These are phyloP conservation scores for Nymphicus hollandicus DNA, from an alignment of 2,113 vertebrate species.

Conservation along the genomic window DNA sequence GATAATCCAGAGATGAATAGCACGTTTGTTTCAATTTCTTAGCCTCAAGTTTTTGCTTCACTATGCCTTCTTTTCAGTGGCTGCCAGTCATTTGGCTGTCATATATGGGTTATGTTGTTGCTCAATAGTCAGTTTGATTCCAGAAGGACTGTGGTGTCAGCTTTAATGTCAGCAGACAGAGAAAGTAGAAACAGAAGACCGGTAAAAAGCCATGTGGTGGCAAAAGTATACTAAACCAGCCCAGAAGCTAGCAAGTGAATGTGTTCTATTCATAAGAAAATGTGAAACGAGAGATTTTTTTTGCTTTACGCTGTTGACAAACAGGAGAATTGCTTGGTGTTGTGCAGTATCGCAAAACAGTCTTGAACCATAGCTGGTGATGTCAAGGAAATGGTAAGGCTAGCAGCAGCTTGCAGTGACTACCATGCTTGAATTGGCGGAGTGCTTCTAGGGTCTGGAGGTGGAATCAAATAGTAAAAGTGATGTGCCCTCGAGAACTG, in stretches of 20 bases:
- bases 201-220: not conserved
- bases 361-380: rapidly evolving
- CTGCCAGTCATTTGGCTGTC: not conserved
- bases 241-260: not conserved
- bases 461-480: not conserved
- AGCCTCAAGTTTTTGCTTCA: not conserved
- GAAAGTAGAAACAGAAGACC: not conserved
- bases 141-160: not conserved
- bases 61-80: not conserved
- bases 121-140: not conserved
- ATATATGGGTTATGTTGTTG: not conserved
- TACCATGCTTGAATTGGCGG: not conserved
- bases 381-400: not conserved
- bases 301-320: not conserved
- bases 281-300: not conserved
- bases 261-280: not conserved
- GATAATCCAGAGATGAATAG: not conserved
- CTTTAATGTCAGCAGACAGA: not conserved
- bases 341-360: not conserved
- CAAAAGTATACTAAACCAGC: not conserved
- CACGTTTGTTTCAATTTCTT: not conserved
- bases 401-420: not conserved
- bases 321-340: not conserved
- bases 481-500: not conserved
- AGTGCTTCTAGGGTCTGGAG: not conserved